Conservation (phyloP, 2,888 invertebrate genomes). For the Pachymerium ferrugineum region DNA sequence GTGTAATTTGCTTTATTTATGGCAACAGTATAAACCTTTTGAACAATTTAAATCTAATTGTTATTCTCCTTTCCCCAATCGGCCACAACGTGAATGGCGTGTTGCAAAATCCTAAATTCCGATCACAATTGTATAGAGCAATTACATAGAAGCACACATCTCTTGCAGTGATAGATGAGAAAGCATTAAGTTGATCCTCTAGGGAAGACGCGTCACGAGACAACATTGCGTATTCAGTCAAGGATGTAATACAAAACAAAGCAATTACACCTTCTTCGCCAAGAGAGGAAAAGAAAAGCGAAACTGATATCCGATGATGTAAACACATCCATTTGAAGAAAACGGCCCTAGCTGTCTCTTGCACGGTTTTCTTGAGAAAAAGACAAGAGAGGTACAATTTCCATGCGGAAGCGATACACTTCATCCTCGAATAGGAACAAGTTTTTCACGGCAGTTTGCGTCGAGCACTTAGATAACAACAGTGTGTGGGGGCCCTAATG, state of each 20-base stretch:
- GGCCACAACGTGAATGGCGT: not conserved
- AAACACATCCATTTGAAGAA: constrained; percentile 4
- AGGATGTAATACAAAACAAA: constrained; percentile 19
- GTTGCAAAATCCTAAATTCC: not conserved
- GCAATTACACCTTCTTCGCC: not conserved
- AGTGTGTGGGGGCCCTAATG: constrained; percentile 6
- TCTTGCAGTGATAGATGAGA: not conserved
- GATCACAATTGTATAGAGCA: not conserved
- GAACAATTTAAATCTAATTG: not conserved
- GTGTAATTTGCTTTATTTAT: too few species aligned
- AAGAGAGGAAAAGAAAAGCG: not conserved
- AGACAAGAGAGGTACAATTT: constrained; percentile 7
- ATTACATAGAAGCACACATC: constrained; percentile 1
- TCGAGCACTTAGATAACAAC: constrained; percentile 15
- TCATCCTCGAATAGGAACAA: constrained; percentile 5
- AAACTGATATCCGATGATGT: constrained; percentile 19
- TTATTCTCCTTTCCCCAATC: not conserved
- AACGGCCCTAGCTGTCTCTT: not conserved
- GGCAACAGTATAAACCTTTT: not conserved
- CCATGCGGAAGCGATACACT: constrained; percentile 17
- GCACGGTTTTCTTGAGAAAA: not conserved
- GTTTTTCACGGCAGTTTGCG: constrained; percentile 16
- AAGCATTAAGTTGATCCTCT: not conserved
- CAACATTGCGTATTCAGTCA: constrained; percentile 11
- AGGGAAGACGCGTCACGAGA: not conserved